Base-by-base conservation (phyloP, 2,113 vertebrate species). In the Hystrix cristata region DNA sequence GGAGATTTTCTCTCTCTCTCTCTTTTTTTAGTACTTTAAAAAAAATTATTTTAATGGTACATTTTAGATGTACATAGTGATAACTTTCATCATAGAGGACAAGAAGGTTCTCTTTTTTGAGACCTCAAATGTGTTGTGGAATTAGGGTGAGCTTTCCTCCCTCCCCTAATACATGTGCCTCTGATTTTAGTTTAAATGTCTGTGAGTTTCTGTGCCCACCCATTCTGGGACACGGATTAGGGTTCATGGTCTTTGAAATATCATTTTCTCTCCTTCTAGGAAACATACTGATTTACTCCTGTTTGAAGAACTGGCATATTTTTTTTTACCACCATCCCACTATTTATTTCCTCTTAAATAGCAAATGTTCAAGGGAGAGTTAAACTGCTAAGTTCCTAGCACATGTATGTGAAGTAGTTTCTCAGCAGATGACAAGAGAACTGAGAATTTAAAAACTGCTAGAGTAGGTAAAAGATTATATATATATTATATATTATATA, bases 331-430 rank as follows among this genome's bases (percentile, higher is more conserved):
- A 69, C 16, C 69, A 15, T 51, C 34, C 76, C 10, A 79, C 48
- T 96, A 19, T 93, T 82, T 83, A 81, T 67, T 95, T 96, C 62
- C 92, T 74, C 34, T 65, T 93, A 83, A 86, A 84, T 89, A 80
- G 76, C 27, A 78, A 96, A 86, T 82, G 48, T 57, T 90, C 53
- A 71, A 76, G 34, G 16, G 7, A 93, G 53, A 85, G 29, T 90
- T 87, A 88, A 80, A 81, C 65, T 38, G 55, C 53, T 79, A 95
- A 95, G 5, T 95, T 94, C n/a, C 72, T 91, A 96, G 82, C 11
- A 71, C 25, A 29, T 55, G 18, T 11, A 1, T 29, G 18, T 87
- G 46, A 96, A 91, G 60, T 87, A 92, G 76, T 84, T 96, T 87
- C 57, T 90, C n/a, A 76, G n/a, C 10, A 91, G 13, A 48, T 84